Base-by-base conservation (phyloP, 2,888 invertebrate genomes). In the Thumatha senex region DNA sequence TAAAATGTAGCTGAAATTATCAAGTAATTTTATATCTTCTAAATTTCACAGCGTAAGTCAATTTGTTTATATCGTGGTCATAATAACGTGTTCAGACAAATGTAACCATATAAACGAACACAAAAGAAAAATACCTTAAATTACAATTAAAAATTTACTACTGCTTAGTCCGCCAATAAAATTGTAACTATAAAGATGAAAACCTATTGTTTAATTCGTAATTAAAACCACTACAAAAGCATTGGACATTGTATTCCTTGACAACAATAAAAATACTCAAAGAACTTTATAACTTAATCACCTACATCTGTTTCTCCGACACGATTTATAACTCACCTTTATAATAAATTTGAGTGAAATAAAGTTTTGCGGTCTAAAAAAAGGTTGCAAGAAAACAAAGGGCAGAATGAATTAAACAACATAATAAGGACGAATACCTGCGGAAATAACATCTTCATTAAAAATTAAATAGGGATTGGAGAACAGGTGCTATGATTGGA, bases 331-430 rank as follows among this genome's bases (percentile, higher is more conserved):
- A 84, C 83, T 80, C 81, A 80, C 82, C 84, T 82, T 82, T 82
- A 78, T 80, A 78, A 86, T 89, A 89, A 88, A 90, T 82, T 82
- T 82, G 74, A 74, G 64, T 78, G 80, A 76, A 80, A 82, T 86
- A 83, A 86, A 86, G 79, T 84, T 88, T 85, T 77, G 89, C 87
- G 80, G 84, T 42, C 51, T 42, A 62, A 63, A 59, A 86, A 86
- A 85, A 79, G 73, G 68, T 70, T 75, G 63, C 76, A 85, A 86
- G 86, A 84, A 88, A 89, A 91, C 89, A 90, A 89, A 89, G 86
- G 84, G 84, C 84, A 84, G 86, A 86, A 86, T 86, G 86, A 88
- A 89, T 87, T 85, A 85, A 87, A 86, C 78, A 84, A 85, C 82
- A 83, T 86, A 88, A 88, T 88, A 82, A 82, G 80, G 75, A 70